Evolutionary conservation across 2,113 vertebrate species (phyloP).

Genomic region (Phasianus colchicus): DNA sequence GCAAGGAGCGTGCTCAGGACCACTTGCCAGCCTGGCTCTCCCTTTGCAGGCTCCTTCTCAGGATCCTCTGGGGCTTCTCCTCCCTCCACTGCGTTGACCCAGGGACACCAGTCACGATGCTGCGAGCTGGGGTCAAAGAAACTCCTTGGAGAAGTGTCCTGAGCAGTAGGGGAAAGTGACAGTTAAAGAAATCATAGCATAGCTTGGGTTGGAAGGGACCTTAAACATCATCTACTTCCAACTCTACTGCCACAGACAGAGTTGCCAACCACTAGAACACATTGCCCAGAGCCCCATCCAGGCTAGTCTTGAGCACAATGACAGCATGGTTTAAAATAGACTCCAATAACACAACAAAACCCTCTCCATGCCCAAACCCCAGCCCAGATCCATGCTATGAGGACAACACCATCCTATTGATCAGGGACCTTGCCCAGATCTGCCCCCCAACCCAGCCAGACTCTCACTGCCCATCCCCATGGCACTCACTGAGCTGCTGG

Average conservation of each 20-base stretch:
- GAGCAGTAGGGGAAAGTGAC: neutral
- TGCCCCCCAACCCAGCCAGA: rapidly evolving
- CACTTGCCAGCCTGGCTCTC: slow-evolving; percentile 86
- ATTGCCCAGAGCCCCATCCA: too few species aligned
- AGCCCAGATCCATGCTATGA: rapidly evolving
- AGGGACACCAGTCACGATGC: slow-evolving; percentile 97
- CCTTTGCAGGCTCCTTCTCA: neutral
- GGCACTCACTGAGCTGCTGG: slow-evolving; percentile 84
- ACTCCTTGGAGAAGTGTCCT: slow-evolving; percentile 83
- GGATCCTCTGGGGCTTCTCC: slow-evolving; percentile 2
- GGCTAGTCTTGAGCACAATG: neutral
- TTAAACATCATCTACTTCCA: too few species aligned
- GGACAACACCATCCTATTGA: rapidly evolving
- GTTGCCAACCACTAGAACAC: too few species aligned
- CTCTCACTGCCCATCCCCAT: rapidly evolving
- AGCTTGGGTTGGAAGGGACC: too few species aligned
- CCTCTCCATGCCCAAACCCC: rapidly evolving
- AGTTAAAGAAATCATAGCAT: neutral
- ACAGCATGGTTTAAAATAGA: rapidly evolving
- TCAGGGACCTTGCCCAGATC: neutral
- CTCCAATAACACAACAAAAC: neutral
- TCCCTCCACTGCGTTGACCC: slow-evolving; percentile 80
- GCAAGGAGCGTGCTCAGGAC: slow-evolving; percentile 83
- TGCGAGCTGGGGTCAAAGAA: slow-evolving; percentile 91
- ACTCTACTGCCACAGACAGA: too few species aligned